Evolutionary conservation across 2,797 vertebrate genomes (phyloP).

Genomic region (Aphelocoma californica): DNA sequence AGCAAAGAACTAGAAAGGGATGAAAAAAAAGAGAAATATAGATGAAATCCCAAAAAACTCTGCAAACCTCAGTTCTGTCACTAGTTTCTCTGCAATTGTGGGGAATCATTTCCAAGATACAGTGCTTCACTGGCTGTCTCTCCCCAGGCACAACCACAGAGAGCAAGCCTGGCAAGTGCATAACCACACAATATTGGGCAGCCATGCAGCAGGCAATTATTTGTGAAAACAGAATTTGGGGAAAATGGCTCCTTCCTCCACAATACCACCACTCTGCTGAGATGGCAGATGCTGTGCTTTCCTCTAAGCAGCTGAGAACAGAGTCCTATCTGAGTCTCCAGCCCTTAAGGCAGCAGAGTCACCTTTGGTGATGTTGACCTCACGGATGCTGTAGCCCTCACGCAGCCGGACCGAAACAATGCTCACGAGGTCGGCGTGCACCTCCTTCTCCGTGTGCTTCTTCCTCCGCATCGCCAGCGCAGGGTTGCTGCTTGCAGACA

Average conservation of each 20-base stretch:
- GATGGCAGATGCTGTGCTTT: background rate
- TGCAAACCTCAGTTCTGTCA: background rate
- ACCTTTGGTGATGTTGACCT: conserved; percentile 95
- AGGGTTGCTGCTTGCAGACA: conserved; percentile 94
- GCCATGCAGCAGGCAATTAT: background rate
- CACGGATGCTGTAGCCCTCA: conserved; percentile 95
- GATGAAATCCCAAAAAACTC: background rate
- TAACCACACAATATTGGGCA: background rate
- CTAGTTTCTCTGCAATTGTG: background rate
- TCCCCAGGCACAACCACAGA: background rate
- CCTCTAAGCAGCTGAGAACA: background rate
- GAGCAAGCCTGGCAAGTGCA: background rate
- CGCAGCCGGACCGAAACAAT: conserved; percentile 92
- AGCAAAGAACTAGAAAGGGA: background rate
- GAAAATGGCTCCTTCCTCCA: background rate
- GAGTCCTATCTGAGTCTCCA: background rate
- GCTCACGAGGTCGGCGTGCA: conserved; percentile 91
- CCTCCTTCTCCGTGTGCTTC: conserved; percentile 97
- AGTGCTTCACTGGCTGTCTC: background rate
- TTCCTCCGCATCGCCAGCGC: conserved; percentile 92
- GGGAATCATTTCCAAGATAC: background rate
- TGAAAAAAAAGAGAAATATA: background rate
- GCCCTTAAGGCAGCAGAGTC: background rate
- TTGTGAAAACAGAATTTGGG: background rate
- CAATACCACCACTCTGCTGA: background rate